phyloP scores from a whole-genome alignment of 1,140 invertebrate genomes.

The Hylyphantes graminicola region DNA sequence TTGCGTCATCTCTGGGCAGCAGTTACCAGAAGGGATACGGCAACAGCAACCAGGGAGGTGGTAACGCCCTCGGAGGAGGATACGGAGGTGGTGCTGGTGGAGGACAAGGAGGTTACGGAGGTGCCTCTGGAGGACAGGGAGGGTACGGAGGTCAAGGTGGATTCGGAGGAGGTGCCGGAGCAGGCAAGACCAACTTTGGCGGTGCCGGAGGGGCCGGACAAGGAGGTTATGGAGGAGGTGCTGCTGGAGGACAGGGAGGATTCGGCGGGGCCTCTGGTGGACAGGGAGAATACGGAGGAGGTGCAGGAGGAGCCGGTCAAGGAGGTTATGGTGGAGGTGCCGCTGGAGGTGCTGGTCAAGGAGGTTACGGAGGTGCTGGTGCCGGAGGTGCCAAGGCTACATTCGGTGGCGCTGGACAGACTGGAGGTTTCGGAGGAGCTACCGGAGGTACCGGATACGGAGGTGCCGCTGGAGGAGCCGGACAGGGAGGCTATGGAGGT shows the following conservation, averaged over 20 bases:
- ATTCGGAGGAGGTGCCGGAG: slow-evolving; percentile 22
- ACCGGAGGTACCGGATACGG: slow-evolving; percentile 15
- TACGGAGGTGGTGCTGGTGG: slow-evolving; percentile 1
- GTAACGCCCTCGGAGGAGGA: slow-evolving; percentile 2
- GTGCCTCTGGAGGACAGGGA: slow-evolving; percentile 5
- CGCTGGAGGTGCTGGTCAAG: slow-evolving; percentile 27
- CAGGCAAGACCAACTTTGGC: neutral
- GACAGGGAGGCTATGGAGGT: slow-evolving; percentile 14
- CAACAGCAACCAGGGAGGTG: slow-evolving; percentile 9
- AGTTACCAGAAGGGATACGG: slow-evolving; percentile 37
- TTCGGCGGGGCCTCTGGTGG: neutral
- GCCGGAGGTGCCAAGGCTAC: neutral
- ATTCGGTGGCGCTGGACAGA: slow-evolving; percentile 7
- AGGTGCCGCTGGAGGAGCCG: slow-evolving; percentile 18
- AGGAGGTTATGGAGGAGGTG: slow-evolving; percentile 12
- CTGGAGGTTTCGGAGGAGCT: slow-evolving; percentile 22
- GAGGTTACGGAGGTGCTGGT: neutral
- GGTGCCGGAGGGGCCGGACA: neutral
- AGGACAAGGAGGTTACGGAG: neutral
- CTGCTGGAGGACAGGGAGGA: slow-evolving; percentile 28
- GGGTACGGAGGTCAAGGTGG: slow-evolving; percentile 47
- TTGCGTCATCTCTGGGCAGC: slow-evolving; percentile 26
- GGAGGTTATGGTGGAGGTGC: slow-evolving; percentile 11
- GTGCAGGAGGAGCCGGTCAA: slow-evolving; percentile 32
- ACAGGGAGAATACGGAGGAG: slow-evolving; percentile 13